Conservation (phyloP, 2,797 vertebrate species). For the Molossus alvarezi region DNA sequence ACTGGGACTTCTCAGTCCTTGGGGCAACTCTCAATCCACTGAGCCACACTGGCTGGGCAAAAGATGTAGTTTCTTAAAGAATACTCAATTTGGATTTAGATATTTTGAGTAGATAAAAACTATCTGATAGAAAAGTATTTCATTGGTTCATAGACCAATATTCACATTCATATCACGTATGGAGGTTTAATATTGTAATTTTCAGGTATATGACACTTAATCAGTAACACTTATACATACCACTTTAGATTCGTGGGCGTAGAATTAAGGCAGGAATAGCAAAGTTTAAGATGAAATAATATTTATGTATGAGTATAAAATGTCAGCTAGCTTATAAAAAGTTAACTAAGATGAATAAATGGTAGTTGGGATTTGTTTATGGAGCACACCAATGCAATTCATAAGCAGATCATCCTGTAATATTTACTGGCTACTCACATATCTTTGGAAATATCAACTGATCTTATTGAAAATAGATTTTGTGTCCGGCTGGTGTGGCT, state of each 20-base stretch:
- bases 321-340: neutral
- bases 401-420: neutral
- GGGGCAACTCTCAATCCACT: too few species aligned
- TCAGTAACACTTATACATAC: neutral
- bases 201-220: neutral
- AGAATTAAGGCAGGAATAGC: neutral
- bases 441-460: neutral
- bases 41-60: neutral
- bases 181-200: neutral
- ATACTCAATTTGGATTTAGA: neutral
- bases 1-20: too few species aligned
- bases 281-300: neutral
- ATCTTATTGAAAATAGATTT: neutral
- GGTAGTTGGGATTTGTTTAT: neutral
- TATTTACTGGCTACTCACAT: neutral
- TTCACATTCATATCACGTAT: neutral
- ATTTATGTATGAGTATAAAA: neutral
- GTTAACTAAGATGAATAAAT: neutral
- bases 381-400: neutral
- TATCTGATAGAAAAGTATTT: constrained; percentile 50
- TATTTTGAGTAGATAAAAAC: constrained; percentile 3
- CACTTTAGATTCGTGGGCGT: neutral
- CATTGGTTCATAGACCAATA: neutral
- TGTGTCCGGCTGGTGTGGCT: neutral
- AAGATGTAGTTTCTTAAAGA: neutral